Base-by-base conservation (phyloP, 2,113 vertebrate genomes). In the Pterophyllum scalare region DNA sequence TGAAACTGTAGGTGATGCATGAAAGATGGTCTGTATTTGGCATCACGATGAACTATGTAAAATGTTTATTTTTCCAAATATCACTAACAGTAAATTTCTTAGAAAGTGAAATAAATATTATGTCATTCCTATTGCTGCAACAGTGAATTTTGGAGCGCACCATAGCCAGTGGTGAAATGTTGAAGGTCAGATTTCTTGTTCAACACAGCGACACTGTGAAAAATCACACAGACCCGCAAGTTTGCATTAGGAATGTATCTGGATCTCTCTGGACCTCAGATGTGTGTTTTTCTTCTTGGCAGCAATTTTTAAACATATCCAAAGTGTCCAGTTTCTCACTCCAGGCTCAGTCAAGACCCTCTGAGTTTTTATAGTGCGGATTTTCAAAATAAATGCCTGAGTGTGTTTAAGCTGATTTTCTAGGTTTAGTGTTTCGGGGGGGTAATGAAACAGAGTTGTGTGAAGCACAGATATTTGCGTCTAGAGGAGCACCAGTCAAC, bases 371-470 rank as follows among this genome's bases (percentile, higher is more conserved):
- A 65, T 82, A 72, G 85, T 49, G 11, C 52, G 40, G 85, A 90
- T 93, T 94, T 91, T 92, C 62, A 88, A 93, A 94, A 93, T 93
- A 94, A 93, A 93, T 94, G 84, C 75, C 82, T 26, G 35, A 86
- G 83, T 65, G 70, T 91, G 79, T 92, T 94, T 88, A 79, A 93
- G 87, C 59, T 91, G 86, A 89, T 92, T 93, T 90, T 94, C 88
- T 86, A 88, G 91, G 92, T 93, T 88, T 93, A 92, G 89, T 89
- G 91, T 95, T 93, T 93, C 89, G 2, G 15, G 17, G 40, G 79
- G 49, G 81, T 84, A 89, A 91, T 91, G 89, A 91, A 94, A 92
- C 78, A 54, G 87, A 92, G 58, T 76, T 82, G 82, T 90, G 90
- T 82, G 91, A 93, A 94, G 79, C 80, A 80, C 86, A 91, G 81